Evolutionary conservation across 1,140 invertebrate genomes (phyloP).

Genomic region (Procambarus virginalis): DNA sequence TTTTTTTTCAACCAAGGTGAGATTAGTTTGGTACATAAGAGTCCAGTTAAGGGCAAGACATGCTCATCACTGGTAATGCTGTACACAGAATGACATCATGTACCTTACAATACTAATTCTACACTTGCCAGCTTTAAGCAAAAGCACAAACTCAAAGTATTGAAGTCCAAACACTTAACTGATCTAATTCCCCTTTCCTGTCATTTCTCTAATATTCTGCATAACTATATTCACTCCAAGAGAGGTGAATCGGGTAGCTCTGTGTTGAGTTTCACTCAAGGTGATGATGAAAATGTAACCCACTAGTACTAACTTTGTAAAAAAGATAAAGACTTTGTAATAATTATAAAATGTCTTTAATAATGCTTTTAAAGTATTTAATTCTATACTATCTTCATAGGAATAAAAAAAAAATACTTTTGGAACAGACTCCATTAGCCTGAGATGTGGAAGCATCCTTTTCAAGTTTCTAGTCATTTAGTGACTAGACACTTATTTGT

Average conservation of each 20-base stretch:
- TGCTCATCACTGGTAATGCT: neutral
- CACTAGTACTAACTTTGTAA: neutral
- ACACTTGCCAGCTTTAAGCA: neutral
- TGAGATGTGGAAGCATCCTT: slow-evolving; percentile 33
- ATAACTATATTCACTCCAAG: neutral
- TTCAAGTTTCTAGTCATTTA: slow-evolving; percentile 19
- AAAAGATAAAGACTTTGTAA: neutral
- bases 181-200: neutral
- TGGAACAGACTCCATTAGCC: slow-evolving; percentile 10
- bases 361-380: neutral
- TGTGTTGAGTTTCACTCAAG: neutral
- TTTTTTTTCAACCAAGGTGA: too few relatives aligned
- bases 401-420: neutral
- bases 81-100: neutral
- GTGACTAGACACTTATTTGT: slow-evolving; percentile 27
- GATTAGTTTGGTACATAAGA: too few relatives aligned
- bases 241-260: neutral
- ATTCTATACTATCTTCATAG: neutral
- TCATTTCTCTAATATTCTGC: neutral
- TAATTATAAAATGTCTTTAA: neutral
- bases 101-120: neutral
- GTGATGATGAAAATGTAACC: too few relatives aligned
- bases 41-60: too few relatives aligned
- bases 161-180: neutral
- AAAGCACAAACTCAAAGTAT: neutral